phyloP scores from a whole-genome alignment of 2,888 invertebrate species.

The Tenodera sinensis region DNA sequence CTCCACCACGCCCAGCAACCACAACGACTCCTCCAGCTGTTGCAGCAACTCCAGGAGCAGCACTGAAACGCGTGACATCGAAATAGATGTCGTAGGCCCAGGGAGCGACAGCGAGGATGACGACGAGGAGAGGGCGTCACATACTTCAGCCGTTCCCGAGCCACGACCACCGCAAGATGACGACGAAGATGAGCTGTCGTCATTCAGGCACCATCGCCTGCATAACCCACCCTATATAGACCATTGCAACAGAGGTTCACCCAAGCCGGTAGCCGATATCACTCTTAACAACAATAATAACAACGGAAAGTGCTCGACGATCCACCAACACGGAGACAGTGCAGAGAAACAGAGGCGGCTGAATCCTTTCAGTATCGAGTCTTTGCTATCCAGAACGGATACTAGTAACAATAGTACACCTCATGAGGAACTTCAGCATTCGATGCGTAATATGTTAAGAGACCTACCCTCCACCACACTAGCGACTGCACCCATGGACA shows the following conservation, averaged over 20 bases:
- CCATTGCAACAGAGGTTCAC: background rate
- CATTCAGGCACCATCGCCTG: conserved; percentile 13
- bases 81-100: conserved; percentile 80
- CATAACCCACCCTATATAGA: conserved; percentile 19
- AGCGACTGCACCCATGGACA: background rate
- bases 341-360: conserved; percentile 41
- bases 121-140: conserved; percentile 53
- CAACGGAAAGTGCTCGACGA: conserved; percentile 26
- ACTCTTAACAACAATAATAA: conserved; percentile 48
- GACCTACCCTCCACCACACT: background rate
- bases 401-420: background rate
- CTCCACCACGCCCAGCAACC: conserved; percentile 27
- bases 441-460: background rate
- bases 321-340: background rate
- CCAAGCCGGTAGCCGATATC: conserved; percentile 35
- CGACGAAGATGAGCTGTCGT: background rate
- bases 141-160: conserved; percentile 55
- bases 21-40: conserved; percentile 39
- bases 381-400: conserved; percentile 62
- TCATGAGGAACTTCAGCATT: background rate
- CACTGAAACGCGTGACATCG: conserved; percentile 43
- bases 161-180: conserved; percentile 37
- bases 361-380: conserved; percentile 89
- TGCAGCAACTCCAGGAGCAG: conserved; percentile 39
- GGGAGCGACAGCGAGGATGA: conserved; percentile 70